A percentile compares a stretch with the other conserved stretches of the same genome.
Conservation (phyloP, 2,113 vertebrate species). For the Paedocypris sp. region DNA sequence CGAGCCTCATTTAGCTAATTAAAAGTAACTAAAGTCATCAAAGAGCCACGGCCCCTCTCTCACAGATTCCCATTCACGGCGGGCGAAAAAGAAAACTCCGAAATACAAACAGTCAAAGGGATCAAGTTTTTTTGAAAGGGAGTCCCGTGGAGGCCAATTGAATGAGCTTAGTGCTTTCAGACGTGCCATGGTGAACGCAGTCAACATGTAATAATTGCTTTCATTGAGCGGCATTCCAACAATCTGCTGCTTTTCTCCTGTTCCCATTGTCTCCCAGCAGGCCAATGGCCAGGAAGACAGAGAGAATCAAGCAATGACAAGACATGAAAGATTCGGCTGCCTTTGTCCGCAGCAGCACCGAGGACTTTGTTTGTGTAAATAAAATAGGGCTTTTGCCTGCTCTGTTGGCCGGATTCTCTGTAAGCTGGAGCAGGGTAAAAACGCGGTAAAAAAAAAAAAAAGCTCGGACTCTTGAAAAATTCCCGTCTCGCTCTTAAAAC, state of each 20-base stretch:
- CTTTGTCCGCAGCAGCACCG: slow-evolving; percentile 98
- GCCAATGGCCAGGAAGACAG: slow-evolving; percentile 99
- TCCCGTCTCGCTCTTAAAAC: no score
- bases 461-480: no score
- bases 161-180: slow-evolving; percentile 99
- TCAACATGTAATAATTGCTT: slow-evolving; percentile 99
- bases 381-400: slow-evolving; percentile 89
- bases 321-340: slow-evolving; percentile 99
- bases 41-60: slow-evolving; percentile 76
- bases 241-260: slow-evolving; percentile 99
- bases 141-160: slow-evolving; percentile 97
- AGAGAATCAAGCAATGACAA: slow-evolving; percentile 99
- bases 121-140: slow-evolving; percentile 97
- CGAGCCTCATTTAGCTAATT: slow-evolving; percentile 84
- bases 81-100: slow-evolving; percentile 88
- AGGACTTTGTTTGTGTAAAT: slow-evolving; percentile 99
- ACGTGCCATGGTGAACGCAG: slow-evolving; percentile 99
- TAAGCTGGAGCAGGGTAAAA: slow-evolving; percentile 57
- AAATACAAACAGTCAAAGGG: slow-evolving; percentile 99
- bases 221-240: slow-evolving; percentile 99
- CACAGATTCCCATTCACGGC: slow-evolving; percentile 90
- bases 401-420: slow-evolving; percentile 80
- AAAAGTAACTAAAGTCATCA: slow-evolving; percentile 95
- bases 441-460: slow-evolving; percentile 47
- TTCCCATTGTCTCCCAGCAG: slow-evolving; percentile 93